Evolutionary conservation across 1,140 invertebrate species (phyloP), one percentile per base, ranked within the genome.

Genomic region (Aphelinus certus): DNA sequence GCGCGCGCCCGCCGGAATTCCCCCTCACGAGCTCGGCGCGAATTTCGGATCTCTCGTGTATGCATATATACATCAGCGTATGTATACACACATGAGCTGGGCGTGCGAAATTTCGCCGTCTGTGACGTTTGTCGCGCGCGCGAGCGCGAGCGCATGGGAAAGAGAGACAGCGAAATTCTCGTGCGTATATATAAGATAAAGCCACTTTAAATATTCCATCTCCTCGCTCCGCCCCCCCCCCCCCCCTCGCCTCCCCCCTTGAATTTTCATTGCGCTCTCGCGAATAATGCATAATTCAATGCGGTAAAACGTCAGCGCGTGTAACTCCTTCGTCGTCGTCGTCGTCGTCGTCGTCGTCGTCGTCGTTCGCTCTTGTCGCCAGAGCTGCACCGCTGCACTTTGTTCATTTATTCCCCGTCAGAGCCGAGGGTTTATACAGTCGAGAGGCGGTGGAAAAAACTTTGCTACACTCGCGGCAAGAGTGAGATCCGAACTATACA

Each of bases 271-370:
- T 49, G 45, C 46, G 26, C 46, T 70, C 55, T 51, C 53, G 42
- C 58, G 56, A 69, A 60, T 57, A 62, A 58, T 70, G 71, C 74
- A 76, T 76, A 71, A 76, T 71, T 70, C 72, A 72, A 72, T 66
- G 57, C 72, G 64, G 60, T 60, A 65, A 62, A 75, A 67, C 48
- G 48, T 65, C 55, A 60, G 58, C 62, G 55, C 68, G 67, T 66
- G 62, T 66, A 66, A 53, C 72, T 75, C 62, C 47, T 43, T 65
- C 67, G 48, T 64, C 66, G 47, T 55, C 3, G 26, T 26, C 67
- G 48, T 64, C 66, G 47, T 55, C 3, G 26, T 26, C 26, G 26
- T 26, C 26, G 26, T 26, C 26, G 26, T 26, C 26, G 26, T 26
- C 26, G 26, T 26, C 26, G 26, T 26, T 26, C 26, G 26, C 26